Evolutionary conservation across 2,797 vertebrate genomes (phyloP).

Genomic region (Typhlichthys subterraneus): DNA sequence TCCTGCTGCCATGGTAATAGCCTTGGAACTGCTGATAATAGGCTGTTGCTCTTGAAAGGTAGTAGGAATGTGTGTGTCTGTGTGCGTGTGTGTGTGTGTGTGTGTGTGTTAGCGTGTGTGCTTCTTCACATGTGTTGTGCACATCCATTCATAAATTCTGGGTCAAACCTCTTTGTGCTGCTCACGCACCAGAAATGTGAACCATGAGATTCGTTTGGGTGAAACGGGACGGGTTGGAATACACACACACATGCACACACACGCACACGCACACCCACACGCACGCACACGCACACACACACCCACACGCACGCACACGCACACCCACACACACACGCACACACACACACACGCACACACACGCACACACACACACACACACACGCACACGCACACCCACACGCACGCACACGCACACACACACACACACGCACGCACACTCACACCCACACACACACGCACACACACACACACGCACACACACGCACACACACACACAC

Average conservation of each 20-base stretch:
- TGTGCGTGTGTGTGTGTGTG: background rate
- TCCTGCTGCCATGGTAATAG: conserved; percentile 46
- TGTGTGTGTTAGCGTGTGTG: background rate
- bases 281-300: conserved; percentile 14
- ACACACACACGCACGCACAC: too few relatives aligned
- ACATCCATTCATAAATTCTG: conserved; percentile 34
- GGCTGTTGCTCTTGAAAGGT: conserved; percentile 28
- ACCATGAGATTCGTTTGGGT: too few relatives aligned
- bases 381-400: too few relatives aligned
- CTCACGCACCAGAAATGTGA: conserved; percentile 1
- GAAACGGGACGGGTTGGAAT: background rate
- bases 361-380: too few relatives aligned
- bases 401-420: too few relatives aligned
- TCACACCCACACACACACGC: too few relatives aligned
- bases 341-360: too few relatives aligned
- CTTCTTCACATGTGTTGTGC: background rate
- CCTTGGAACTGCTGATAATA: conserved; percentile 46
- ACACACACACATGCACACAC: background rate
- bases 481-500: too few relatives aligned
- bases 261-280: background rate
- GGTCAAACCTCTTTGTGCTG: conserved; percentile 12
- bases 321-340: too few relatives aligned
- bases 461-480: too few relatives aligned
- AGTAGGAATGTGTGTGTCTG: conserved; percentile 8
- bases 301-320: conserved; percentile 2